Percentiles rank a stretch among this genome's conserved stretches.
Evolutionary conservation across 2,797 vertebrate species (phyloP).

Genomic region (Distichodus sexfasciatus): DNA sequence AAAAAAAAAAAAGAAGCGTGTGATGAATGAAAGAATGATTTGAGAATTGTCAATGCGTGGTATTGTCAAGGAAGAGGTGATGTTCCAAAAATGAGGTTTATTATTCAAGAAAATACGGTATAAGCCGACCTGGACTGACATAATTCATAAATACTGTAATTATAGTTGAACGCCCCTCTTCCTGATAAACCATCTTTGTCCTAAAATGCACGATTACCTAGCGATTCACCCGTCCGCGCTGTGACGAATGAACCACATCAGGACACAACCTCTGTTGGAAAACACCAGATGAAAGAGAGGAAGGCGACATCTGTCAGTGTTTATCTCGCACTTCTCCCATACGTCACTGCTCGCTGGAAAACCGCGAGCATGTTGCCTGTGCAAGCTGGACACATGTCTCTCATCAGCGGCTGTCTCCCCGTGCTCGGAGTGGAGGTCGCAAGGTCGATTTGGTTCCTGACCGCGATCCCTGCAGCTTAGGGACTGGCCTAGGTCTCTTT

Average conservation of each 20-base stretch:
- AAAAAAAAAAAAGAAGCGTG: too few species aligned
- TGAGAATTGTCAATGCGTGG: too few species aligned
- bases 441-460: too few species aligned
- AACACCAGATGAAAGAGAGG: background rate
- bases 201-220: background rate
- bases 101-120: too few species aligned
- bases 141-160: too few species aligned
- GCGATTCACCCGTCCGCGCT: background rate
- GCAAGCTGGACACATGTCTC: slow-evolving; percentile 4
- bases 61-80: too few species aligned
- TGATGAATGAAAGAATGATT: too few species aligned
- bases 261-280: background rate
- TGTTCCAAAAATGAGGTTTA: too few species aligned
- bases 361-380: background rate
- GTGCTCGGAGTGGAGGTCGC: slow-evolving; percentile 24
- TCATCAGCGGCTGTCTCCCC: slow-evolving; percentile 11
- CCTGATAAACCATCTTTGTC: background rate
- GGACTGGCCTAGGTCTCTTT: background rate
- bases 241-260: background rate
- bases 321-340: background rate
- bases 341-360: background rate
- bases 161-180: too few species aligned
- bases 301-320: background rate
- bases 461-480: slow-evolving; percentile 11
- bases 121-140: too few species aligned